A percentile compares a stretch with the other conserved stretches of the same genome.
phyloP scores from a whole-genome alignment of 2,113 vertebrate genomes.

The Paraplagusia blochii region DNA sequence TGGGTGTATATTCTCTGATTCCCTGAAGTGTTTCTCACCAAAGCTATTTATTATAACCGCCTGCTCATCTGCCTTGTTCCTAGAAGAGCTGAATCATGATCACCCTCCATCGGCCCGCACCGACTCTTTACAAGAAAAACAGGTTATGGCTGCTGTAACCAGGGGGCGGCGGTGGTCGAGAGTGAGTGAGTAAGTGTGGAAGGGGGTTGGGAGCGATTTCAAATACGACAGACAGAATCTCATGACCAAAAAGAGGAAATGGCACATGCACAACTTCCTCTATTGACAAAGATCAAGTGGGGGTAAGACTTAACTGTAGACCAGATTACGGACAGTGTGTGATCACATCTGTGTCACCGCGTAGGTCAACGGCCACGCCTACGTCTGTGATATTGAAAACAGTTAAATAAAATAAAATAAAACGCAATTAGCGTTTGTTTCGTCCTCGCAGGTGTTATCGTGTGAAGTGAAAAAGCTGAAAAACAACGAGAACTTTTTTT shows the following conservation, averaged over 20 bases:
- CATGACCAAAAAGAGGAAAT: slow-evolving; percentile 75
- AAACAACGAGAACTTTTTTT: neutral
- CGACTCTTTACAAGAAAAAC: slow-evolving; percentile 49
- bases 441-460: no score
- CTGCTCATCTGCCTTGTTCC: slow-evolving; percentile 58
- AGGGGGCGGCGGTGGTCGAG: slow-evolving; percentile 61
- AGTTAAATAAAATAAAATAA: neutral
- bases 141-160: slow-evolving; percentile 29
- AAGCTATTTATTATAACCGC: slow-evolving; percentile 67
- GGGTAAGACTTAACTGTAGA: slow-evolving; percentile 57
- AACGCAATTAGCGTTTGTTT: no score
- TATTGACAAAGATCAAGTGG: slow-evolving; percentile 69
- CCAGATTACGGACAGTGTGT: slow-evolving; percentile 35
- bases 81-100: slow-evolving; percentile 67
- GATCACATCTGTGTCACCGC: slow-evolving; percentile 27
- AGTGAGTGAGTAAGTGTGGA: slow-evolving; percentile 35
- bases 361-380: neutral
- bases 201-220: slow-evolving; percentile 33
- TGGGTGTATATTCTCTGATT: slow-evolving; percentile 65
- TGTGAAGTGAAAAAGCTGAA: neutral
- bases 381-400: neutral
- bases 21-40: slow-evolving; percentile 62
- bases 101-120: slow-evolving; percentile 25
- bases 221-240: slow-evolving; percentile 71
- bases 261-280: slow-evolving; percentile 72